These are phyloP conservation scores for Hormiphora californensis DNA, from an alignment of 37 sponge, comb jelly and placozoan species.

Conservation along the genomic window DNA sequence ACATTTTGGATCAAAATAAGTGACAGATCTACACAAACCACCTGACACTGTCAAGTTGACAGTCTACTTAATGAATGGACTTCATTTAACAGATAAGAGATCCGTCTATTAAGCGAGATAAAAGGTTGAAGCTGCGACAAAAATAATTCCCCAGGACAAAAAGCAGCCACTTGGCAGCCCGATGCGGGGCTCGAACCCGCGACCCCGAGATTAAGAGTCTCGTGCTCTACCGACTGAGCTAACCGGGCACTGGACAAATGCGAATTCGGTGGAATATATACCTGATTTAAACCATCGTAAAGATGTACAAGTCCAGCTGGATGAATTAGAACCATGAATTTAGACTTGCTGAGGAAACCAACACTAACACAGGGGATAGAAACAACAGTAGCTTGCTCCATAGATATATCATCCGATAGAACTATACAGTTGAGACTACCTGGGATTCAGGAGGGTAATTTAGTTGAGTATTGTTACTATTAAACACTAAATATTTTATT, in stretches of 20 bases:
- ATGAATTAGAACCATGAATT: constrained; percentile 7
- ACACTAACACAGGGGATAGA: background rate
- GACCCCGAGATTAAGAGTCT: constrained; percentile 99
- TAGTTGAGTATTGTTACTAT: too few relatives aligned
- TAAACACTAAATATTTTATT: too few relatives aligned
- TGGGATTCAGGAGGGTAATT: background rate
- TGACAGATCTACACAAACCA: too few relatives aligned
- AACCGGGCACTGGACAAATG: constrained; percentile 67
- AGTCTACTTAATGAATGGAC: too few relatives aligned
- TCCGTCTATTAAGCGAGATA: too few relatives aligned
- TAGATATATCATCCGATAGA: background rate
- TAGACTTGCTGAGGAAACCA: background rate
- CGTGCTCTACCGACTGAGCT: constrained; percentile 99
- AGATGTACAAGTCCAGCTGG: background rate
- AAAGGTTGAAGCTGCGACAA: too few relatives aligned
- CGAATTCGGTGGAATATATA: too few relatives aligned
- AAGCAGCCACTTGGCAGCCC: too few relatives aligned
- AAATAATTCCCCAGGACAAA: too few relatives aligned
- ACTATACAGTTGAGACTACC: background rate
- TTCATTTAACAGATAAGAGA: too few relatives aligned
- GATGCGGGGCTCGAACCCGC: constrained; percentile 99
- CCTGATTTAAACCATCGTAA: constrained; percentile 15
- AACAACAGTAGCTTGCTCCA: background rate
- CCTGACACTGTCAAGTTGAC: too few relatives aligned
- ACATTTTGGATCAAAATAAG: too few relatives aligned